Evolutionary conservation across 37 sponge, comb jelly and placozoan species (phyloP), one percentile per base, ranked within the genome.

Genomic region (Oopsacas minuta): DNA sequence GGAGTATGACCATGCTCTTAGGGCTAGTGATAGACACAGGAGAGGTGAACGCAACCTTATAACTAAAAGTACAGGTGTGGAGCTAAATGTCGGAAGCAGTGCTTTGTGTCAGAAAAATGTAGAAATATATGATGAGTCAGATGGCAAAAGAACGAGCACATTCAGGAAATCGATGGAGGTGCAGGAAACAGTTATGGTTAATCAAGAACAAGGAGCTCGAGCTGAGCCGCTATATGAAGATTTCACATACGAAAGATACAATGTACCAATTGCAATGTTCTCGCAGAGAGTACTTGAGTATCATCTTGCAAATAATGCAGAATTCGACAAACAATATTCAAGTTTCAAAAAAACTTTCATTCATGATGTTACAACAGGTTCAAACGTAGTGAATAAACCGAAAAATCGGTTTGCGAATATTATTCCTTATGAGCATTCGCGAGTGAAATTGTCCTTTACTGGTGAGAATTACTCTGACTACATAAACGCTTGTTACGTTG

Each of bases 281-380:
- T 34, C 75, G 28, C 75, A 61, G 22, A 61, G 30, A 12, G 75
- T 61, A 61, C 75, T 61, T 34, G 75, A 61, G 75, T 61, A 61
- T n/a, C 75, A 61, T 61, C 30, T 61, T 3, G 75, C 75, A 61
- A 61, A 61, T n/a, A 61, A 61, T 61, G 75, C 75, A 12, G 75
- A 61, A 61, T 61, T 61, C 30, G 75, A 61, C 75, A 61, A n/a
- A n/a, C 75, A 61, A 12, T 61, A 20, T 61, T 61, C 75, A 61
- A 61, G 28, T 12, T 12, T 61, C 17, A 3, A 34, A 61, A 61
- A 61, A 12, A 12, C 7, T 61, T 61, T 61, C 75, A 61, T 61
- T 25, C 75, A 61, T 61, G 75, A 61, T 61, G 75, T 61, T 61
- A 61, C 28, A 25, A 61, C 75, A 25, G 75, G 75, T 61, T 61